Evolutionary conservation across 2,888 invertebrate species (phyloP).

Genomic region (Leptopilina syphax): DNA sequence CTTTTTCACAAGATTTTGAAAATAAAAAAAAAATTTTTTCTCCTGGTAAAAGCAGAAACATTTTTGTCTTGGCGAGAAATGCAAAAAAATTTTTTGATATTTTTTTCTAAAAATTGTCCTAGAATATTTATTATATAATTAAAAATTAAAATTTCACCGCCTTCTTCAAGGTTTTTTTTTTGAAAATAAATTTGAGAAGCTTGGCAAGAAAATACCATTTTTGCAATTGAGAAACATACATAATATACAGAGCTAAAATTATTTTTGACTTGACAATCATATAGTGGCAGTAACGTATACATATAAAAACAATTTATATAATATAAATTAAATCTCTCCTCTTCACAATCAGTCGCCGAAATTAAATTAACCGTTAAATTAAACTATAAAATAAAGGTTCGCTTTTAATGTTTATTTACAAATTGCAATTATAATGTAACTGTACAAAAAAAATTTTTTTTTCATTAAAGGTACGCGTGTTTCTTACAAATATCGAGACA

Average conservation of each 20-base stretch:
- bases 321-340: too few species aligned
- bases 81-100: background rate
- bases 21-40: background rate
- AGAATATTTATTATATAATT: too few species aligned
- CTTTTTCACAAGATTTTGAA: too few species aligned
- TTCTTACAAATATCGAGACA: conserved; percentile 10
- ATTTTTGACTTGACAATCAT: conserved; percentile 7
- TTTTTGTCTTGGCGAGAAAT: conserved; percentile 8
- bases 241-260: conserved; percentile 17
- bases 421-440: conserved; percentile 17
- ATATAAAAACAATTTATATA: background rate
- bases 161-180: background rate
- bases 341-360: background rate
- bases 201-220: conserved; percentile 16
- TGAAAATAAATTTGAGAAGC: background rate
- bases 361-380: conserved; percentile 26
- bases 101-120: too few species aligned
- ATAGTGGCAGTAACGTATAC: conserved; percentile 16
- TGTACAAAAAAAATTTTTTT: conserved; percentile 6
- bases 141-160: background rate
- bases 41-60: background rate
- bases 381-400: background rate
- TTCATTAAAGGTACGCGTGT: conserved; percentile 9
- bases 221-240: background rate
- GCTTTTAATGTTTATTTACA: conserved; percentile 28